These are phyloP conservation scores for Halichoeres trimaculatus DNA, from an alignment of 2,113 vertebrate species.

Conservation along the genomic window DNA sequence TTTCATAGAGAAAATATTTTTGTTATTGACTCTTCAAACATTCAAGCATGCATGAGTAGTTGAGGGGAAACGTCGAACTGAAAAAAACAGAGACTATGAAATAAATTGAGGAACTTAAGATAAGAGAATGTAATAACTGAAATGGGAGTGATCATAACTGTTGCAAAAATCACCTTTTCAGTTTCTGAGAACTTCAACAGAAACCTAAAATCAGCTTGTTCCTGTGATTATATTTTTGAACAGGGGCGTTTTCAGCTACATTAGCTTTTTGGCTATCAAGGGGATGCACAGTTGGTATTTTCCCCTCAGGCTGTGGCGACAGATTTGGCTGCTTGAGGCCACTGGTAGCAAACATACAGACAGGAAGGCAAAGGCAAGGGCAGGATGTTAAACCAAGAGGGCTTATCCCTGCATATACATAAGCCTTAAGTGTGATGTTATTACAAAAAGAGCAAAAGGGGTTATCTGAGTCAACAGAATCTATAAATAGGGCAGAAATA, in stretches of 20 bases:
- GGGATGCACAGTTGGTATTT: constrained; percentile 68
- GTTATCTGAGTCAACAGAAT: constrained; percentile 16
- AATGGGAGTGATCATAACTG: background rate
- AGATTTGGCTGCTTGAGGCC: constrained; percentile 65
- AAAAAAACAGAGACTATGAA: background rate
- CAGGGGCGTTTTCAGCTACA: constrained; percentile 45
- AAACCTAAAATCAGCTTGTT: constrained; percentile 10
- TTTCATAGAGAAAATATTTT: constrained; percentile 2
- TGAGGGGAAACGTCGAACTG: constrained; percentile 33
- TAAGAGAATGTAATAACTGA: constrained; percentile 15
- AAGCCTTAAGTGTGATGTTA: constrained; percentile 9
- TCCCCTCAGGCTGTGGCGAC: constrained; percentile 44
- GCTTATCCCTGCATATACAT: constrained; percentile 17
- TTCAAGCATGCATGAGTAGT: constrained; percentile 35
- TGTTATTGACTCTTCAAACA: constrained; percentile 21
- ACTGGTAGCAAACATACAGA: constrained; percentile 22
- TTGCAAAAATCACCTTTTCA: background rate
- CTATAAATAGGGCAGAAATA: constrained; percentile 44
- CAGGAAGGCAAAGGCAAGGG: constrained; percentile 9
- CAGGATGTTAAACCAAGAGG: constrained; percentile 21
- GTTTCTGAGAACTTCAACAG: constrained; percentile 34
- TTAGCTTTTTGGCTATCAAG: constrained; percentile 47
- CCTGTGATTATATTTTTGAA: constrained; percentile 24
- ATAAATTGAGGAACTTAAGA: constrained; percentile 72
- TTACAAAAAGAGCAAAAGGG: background rate